These are phyloP conservation scores for Eubasilissa splendida DNA, from an alignment of 2,888 invertebrate species.

Conservation along the genomic window DNA sequence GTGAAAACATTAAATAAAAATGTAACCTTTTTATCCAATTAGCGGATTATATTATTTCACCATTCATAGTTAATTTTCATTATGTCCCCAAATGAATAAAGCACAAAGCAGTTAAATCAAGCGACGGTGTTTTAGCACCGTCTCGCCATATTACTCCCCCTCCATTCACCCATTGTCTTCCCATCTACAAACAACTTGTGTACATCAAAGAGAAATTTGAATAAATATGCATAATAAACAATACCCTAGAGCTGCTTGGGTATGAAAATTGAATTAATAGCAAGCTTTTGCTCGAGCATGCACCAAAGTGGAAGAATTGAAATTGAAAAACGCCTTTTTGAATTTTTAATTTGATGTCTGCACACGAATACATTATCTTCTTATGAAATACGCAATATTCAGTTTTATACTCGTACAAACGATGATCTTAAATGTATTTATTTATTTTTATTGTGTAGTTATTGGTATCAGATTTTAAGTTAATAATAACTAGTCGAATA, in stretches of 20 bases:
- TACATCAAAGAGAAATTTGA: constrained; percentile 36
- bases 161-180: constrained; percentile 23
- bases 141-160: constrained; percentile 6
- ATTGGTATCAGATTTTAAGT: no score
- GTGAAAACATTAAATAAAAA: no score
- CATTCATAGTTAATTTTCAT: not conserved
- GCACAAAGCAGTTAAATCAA: not conserved
- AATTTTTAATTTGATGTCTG: constrained; percentile 8
- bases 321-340: constrained; percentile 2
- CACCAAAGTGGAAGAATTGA: constrained; percentile 4
- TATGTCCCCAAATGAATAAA: not conserved
- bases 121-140: constrained; percentile 1
- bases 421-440: no score
- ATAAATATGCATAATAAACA: constrained; percentile 39
- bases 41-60: not conserved
- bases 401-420: no score
- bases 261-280: constrained; percentile 27
- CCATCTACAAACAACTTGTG: constrained; percentile 21
- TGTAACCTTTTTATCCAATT: not conserved
- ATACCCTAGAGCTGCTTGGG: constrained; percentile 2
- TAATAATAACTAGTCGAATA: no score
- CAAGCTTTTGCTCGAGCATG: constrained; percentile 33
- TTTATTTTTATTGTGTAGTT: no score
- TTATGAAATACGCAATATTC: no score
- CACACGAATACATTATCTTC: not conserved